Base-by-base conservation (phyloP, 2,113 vertebrate species). In the Bufo gargarizans region DNA sequence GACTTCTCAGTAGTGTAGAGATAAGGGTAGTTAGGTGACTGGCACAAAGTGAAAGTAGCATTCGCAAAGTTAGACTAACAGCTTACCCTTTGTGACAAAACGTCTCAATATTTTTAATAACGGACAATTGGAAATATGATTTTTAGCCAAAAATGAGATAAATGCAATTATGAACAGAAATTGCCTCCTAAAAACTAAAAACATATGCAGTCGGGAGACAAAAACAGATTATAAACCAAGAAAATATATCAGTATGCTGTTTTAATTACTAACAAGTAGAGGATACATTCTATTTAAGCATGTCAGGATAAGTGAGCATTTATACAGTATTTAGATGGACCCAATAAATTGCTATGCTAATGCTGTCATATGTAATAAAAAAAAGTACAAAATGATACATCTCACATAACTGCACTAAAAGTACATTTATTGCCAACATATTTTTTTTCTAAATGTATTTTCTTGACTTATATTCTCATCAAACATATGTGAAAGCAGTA, bases 401-500 rank as follows among this genome's bases (percentile, higher is more conserved):
- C 45, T 47, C 69, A 76, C 17, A 50, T 20, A 0, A 17, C 72
- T 76, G 16, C 47, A 49, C 14, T 50, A 76, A 50, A 50, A 76
- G 16, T 17, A 50, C 72, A 76, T 76, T 50, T 20, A 76, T 76
- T 50, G 16, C 16, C 56, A 61, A 47, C 8, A 55, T 78, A 53
- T 61, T 61, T 19, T 81, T 56, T 43, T 59, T 16, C 19, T 17
- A 81, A 43, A 80, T 3, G 2, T 59, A 58, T 81, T 80, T n/a
- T 79, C 16, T 80, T 80, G 2, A 61, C 78, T 47, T 61, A 53
- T 69, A 20, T 47, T 22, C 12, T n/a, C 81, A 69, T 22, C 19
- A 22, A 83, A 83, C 61, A 61, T 67, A 67, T 82, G 80, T n/a
- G 45, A 53, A 82, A 63, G 19, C 61, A 4, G 65, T 69, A 53